Evolutionary conservation across 1,140 invertebrate genomes (phyloP).

Genomic region (Cephus cinctus): DNA sequence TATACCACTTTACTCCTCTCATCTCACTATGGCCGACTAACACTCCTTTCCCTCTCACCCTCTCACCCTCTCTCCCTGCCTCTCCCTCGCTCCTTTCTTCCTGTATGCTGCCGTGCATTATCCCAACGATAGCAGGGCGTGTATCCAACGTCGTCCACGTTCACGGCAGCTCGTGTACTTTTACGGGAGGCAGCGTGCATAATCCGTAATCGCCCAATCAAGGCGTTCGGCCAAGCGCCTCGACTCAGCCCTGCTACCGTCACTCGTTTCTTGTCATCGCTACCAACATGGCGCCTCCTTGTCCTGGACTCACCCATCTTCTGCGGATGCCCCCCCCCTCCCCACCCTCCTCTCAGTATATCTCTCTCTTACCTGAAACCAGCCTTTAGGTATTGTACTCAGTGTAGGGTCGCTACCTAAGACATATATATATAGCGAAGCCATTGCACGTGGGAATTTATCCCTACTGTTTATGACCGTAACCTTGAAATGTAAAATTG

Average conservation of each 20-base stretch:
- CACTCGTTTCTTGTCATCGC: constrained; percentile 39
- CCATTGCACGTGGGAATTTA: too few relatives aligned
- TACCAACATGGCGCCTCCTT: constrained; percentile 37
- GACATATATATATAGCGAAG: not conserved
- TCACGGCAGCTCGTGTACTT: not conserved
- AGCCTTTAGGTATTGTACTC: too few relatives aligned
- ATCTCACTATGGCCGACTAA: not conserved
- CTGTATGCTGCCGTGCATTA: too few relatives aligned
- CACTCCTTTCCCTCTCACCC: too few relatives aligned
- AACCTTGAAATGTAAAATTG: too few relatives aligned
- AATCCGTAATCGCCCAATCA: constrained; percentile 44
- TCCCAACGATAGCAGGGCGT: too few relatives aligned
- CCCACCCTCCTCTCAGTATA: constrained; percentile 11
- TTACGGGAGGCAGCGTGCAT: constrained; percentile 33
- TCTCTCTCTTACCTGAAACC: constrained; percentile 18
- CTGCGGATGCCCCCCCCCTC: constrained; percentile 12
- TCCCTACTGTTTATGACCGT: too few relatives aligned
- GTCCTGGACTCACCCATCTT: constrained; percentile 29
- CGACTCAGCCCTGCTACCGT: constrained; percentile 29
- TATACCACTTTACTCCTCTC: too few relatives aligned
- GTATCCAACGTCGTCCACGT: not conserved
- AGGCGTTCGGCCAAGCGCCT: constrained; percentile 27
- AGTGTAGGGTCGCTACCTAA: too few relatives aligned
- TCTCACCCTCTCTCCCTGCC: too few relatives aligned
- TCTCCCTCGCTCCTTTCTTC: too few relatives aligned